Evolutionary conservation across 2,797 vertebrate genomes (phyloP).

Genomic region (Setipinna tenuifilis): DNA sequence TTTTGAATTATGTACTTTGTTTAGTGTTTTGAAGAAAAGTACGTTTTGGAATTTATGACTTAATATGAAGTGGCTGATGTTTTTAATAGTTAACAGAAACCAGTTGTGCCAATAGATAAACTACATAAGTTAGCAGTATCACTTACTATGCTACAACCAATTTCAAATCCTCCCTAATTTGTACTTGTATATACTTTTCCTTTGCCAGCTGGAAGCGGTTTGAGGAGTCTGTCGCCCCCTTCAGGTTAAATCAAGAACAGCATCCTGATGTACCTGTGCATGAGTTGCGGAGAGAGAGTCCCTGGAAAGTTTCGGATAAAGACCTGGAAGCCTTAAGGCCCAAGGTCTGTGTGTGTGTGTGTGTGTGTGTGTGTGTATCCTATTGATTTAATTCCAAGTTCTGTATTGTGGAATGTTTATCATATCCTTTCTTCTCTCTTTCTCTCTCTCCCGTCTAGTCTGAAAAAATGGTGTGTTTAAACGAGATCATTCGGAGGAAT

Average conservation of each 20-base stretch:
- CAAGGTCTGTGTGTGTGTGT: slow-evolving; percentile 62
- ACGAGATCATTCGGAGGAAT: slow-evolving; percentile 77
- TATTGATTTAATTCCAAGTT: too few relatives aligned
- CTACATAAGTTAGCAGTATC: too few relatives aligned
- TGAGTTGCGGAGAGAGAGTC: slow-evolving; percentile 38
- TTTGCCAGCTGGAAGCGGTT: slow-evolving; percentile 68
- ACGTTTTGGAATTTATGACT: too few relatives aligned
- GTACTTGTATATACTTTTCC: too few relatives aligned
- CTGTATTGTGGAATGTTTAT: too few relatives aligned
- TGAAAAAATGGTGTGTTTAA: slow-evolving; percentile 72
- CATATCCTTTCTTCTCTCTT: not conserved
- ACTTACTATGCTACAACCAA: too few relatives aligned
- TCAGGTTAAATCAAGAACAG: slow-evolving; percentile 65
- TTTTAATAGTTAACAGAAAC: too few relatives aligned
- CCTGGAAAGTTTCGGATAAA: slow-evolving; percentile 72
- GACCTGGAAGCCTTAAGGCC: slow-evolving; percentile 69
- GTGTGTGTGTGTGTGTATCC: not conserved
- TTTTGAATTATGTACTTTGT: too few relatives aligned
- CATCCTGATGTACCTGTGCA: slow-evolving; percentile 38
- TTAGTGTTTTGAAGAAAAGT: too few relatives aligned
- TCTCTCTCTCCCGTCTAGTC: slow-evolving; percentile 55
- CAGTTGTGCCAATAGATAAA: too few relatives aligned
- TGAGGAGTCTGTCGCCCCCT: slow-evolving; percentile 71
- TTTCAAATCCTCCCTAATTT: too few relatives aligned
- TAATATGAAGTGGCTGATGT: too few relatives aligned